A percentile compares a stretch with the other conserved stretches of the same genome.
phyloP scores from a whole-genome alignment of 2,888 invertebrate species.

The Drosophila koepferae region DNA sequence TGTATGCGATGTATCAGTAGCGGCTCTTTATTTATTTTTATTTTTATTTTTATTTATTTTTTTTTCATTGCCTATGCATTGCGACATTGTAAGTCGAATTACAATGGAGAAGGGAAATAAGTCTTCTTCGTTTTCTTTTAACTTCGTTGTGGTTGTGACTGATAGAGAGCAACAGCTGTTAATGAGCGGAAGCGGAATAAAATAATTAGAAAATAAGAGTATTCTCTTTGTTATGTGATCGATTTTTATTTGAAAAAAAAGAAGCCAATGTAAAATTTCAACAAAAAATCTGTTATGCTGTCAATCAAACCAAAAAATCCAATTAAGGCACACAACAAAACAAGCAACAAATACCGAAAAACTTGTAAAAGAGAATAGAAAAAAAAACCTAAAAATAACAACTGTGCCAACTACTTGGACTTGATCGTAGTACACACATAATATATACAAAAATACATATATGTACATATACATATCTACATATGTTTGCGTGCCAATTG shows the following conservation, averaged over 20 bases:
- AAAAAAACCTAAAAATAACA: conserved; percentile 25
- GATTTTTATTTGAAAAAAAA: background rate
- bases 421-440: conserved; percentile 31
- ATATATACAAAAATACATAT: conserved; percentile 20
- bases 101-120: conserved; percentile 36
- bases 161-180: conserved; percentile 23
- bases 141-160: conserved; percentile 30
- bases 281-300: conserved; percentile 36
- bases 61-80: conserved; percentile 48
- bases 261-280: conserved; percentile 7
- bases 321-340: conserved; percentile 38
- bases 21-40: conserved; percentile 20
- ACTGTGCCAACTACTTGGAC: conserved; percentile 60
- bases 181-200: conserved; percentile 35
- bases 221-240: conserved; percentile 13
- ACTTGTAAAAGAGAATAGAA: background rate
- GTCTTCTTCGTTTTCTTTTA: background rate
- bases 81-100: conserved; percentile 11
- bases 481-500: conserved; percentile 35
- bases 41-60: too few species aligned
- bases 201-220: conserved; percentile 4
- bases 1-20: conserved; percentile 36
- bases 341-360: conserved; percentile 5
- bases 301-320: conserved; percentile 30
- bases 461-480: background rate